phyloP scores from a whole-genome alignment of 2,113 vertebrate species.

The Aplodontia rufa region DNA sequence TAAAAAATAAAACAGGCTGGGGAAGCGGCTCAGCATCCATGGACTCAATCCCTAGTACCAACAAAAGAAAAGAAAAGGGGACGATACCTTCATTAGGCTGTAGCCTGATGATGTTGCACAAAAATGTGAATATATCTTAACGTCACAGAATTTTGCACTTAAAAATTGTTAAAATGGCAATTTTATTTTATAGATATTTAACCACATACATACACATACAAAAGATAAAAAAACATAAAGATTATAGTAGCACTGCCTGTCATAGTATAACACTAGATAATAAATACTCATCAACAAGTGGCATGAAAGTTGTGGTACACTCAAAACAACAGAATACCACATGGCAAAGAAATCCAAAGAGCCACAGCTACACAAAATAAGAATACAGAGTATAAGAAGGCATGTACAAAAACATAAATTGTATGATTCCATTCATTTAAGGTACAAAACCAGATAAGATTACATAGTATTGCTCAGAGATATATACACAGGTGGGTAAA shows the following conservation, averaged over 20 bases:
- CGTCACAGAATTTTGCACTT: neutral
- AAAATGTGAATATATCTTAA: slow-evolving; percentile 32
- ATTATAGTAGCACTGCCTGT: neutral
- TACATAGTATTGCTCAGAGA: neutral
- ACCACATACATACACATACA: neutral
- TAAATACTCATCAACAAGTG: neutral
- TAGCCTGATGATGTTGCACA: neutral
- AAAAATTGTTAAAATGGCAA: neutral
- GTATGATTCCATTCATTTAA: neutral
- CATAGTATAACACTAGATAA: neutral
- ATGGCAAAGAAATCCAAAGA: neutral
- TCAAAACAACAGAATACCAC: neutral
- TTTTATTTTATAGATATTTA: neutral
- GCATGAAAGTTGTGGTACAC: neutral
- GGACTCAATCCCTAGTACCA: too few species aligned
- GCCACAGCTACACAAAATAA: neutral
- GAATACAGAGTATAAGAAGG: neutral
- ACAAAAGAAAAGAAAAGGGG: neutral
- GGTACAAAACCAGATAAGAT: neutral
- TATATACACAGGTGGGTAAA: neutral
- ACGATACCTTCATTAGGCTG: neutral
- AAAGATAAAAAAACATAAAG: neutral
- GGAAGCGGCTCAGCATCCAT: too few species aligned
- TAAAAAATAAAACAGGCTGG: too few species aligned
- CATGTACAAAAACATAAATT: neutral